Evolutionary conservation across 2,888 invertebrate genomes (phyloP).

Genomic region (Ichneumoninae sp.): DNA sequence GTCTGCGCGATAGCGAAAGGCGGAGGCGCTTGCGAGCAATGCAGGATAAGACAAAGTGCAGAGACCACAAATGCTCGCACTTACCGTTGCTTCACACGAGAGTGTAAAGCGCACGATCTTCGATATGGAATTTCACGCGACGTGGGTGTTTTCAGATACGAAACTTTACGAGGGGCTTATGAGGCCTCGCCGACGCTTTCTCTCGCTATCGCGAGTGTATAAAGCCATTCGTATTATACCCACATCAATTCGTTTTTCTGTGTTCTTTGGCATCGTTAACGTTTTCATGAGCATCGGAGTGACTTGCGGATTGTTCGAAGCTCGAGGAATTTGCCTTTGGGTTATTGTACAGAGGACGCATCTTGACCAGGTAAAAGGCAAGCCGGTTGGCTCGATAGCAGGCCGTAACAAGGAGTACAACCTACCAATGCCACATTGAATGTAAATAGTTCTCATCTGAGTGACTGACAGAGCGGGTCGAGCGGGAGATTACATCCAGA

Average conservation of each 20-base stretch:
- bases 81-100: conserved; percentile 59
- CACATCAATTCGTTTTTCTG: conserved; percentile 44
- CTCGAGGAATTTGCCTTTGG: conserved; percentile 9
- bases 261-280: conserved; percentile 52
- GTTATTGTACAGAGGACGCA: background rate
- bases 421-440: background rate
- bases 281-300: conserved; percentile 41
- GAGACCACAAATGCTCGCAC: conserved; percentile 58
- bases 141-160: conserved; percentile 67
- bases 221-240: conserved; percentile 48
- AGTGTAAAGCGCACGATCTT: conserved; percentile 65
- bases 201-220: conserved; percentile 48
- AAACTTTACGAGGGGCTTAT: conserved; percentile 60
- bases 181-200: conserved; percentile 57
- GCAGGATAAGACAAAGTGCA: conserved; percentile 60
- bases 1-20: conserved; percentile 42
- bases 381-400: background rate
- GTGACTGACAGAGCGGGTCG: too few species aligned
- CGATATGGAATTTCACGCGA: conserved; percentile 66
- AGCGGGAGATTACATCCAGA: too few species aligned
- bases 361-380: background rate
- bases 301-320: conserved; percentile 29
- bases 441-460: background rate
- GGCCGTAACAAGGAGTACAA: background rate
- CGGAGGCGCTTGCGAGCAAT: conserved; percentile 42